Percentiles rank a stretch among this genome's conserved stretches.
Evolutionary conservation across 2,113 vertebrate genomes (phyloP).

Genomic region (Perca flavescens): DNA sequence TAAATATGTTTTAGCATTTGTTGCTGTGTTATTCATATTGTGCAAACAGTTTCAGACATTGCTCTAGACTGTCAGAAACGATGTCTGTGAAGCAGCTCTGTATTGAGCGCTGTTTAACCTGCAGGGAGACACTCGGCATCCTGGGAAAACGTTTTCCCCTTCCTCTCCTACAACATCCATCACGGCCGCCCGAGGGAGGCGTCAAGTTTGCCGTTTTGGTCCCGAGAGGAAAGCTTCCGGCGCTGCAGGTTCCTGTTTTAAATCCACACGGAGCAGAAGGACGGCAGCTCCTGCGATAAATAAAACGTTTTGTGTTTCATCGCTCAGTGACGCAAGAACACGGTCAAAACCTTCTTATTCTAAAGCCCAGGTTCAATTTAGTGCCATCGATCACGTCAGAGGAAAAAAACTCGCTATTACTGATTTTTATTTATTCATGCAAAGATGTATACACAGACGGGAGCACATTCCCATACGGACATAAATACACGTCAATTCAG

Average conservation of each 20-base stretch:
- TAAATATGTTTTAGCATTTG: background rate
- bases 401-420: slow-evolving; percentile 5
- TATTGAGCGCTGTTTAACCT: slow-evolving; percentile 72
- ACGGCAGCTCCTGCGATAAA: slow-evolving; percentile 35
- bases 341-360: slow-evolving; percentile 36
- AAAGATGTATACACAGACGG: background rate
- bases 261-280: slow-evolving; percentile 51
- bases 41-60: background rate
- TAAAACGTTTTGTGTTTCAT: slow-evolving; percentile 50
- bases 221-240: slow-evolving; percentile 43
- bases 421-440: background rate
- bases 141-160: slow-evolving; percentile 53
- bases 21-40: background rate
- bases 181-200: slow-evolving; percentile 55
- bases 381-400: slow-evolving; percentile 29
- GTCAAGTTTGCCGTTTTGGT: slow-evolving; percentile 22
- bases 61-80: slow-evolving; percentile 11
- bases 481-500: background rate
- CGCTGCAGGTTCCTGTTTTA: slow-evolving; percentile 45
- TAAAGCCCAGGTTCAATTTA: slow-evolving; percentile 48
- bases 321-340: slow-evolving; percentile 25
- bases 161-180: slow-evolving; percentile 60
- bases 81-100: slow-evolving; percentile 39
- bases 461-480: too few species aligned
- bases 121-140: slow-evolving; percentile 56